These are phyloP conservation scores for Allobates femoralis DNA, from an alignment of 2,797 vertebrate genomes.

Conservation along the genomic window DNA sequence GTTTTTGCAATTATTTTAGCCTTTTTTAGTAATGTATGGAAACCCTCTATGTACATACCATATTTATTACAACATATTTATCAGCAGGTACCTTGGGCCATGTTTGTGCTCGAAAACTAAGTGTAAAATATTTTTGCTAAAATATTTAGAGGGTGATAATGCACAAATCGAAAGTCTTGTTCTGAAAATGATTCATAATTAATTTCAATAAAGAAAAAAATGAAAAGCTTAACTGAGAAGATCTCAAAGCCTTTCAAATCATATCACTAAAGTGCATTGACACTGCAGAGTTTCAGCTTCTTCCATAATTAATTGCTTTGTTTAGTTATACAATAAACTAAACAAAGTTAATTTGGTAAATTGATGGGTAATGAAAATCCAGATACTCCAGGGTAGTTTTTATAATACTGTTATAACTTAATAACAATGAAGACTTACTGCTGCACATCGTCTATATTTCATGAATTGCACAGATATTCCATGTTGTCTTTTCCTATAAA, in stretches of 20 bases:
- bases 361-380: slow-evolving; percentile 8
- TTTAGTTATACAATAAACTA: slow-evolving; percentile 17
- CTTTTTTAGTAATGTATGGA: too few relatives aligned
- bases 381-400: slow-evolving; percentile 3
- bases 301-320: slow-evolving; percentile 23
- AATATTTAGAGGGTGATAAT: neutral
- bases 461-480: neutral
- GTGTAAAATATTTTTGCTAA: neutral
- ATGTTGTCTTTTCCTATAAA: neutral
- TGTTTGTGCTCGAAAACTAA: neutral
- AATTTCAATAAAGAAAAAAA: slow-evolving; percentile 12
- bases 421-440: neutral
- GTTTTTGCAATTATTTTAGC: too few relatives aligned
- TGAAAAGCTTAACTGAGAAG: neutral
- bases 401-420: slow-evolving; percentile 8
- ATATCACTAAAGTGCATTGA: slow-evolving; percentile 3
- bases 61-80: neutral
- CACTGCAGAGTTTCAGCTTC: neutral
- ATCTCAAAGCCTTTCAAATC: slow-evolving; percentile 3
- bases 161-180: neutral
- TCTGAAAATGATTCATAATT: neutral
- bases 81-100: neutral
- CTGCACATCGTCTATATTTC: neutral
- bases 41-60: neutral
- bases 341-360: slow-evolving; percentile 12